A percentile compares a stretch with the other conserved stretches of the same genome.
phyloP scores from a whole-genome alignment of 2,113 vertebrate genomes.

The Andinoacara biseriatus region DNA sequence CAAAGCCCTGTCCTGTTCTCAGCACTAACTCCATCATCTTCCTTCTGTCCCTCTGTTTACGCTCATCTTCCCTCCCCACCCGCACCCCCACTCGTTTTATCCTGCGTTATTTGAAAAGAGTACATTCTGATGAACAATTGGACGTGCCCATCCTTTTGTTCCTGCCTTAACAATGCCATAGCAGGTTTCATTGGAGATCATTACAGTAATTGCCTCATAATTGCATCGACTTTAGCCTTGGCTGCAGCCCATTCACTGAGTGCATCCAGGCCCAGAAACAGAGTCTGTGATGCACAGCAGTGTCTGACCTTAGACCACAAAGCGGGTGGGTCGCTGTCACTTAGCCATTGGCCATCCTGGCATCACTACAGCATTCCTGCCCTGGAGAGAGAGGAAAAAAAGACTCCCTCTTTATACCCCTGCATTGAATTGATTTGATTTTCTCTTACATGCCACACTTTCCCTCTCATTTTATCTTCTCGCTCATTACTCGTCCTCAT shows the following conservation, averaged over 20 bases:
- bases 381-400: slow-evolving; percentile 6
- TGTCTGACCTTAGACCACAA: slow-evolving; percentile 57
- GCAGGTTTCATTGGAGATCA: slow-evolving; percentile 71
- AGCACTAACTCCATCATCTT: slow-evolving; percentile 18
- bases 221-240: slow-evolving; percentile 67
- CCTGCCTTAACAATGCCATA: slow-evolving; percentile 56
- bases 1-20: slow-evolving; percentile 29
- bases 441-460: slow-evolving; percentile 14
- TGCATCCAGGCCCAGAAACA: slow-evolving; percentile 52
- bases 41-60: slow-evolving; percentile 9
- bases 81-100: not conserved
- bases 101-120: slow-evolving; percentile 44
- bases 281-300: slow-evolving; percentile 46
- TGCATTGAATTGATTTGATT: slow-evolving; percentile 12
- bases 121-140: slow-evolving; percentile 62
- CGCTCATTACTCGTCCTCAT: slow-evolving; percentile 28
- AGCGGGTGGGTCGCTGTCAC: slow-evolving; percentile 51
- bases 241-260: slow-evolving; percentile 61
- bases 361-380: slow-evolving; percentile 48
- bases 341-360: slow-evolving; percentile 56
- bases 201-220: slow-evolving; percentile 76
- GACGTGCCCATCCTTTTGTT: slow-evolving; percentile 52
- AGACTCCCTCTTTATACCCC: not conserved
- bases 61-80: not conserved
- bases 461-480: slow-evolving; percentile 26